Base-by-base conservation (phyloP, 2,888 invertebrate species). In the Drosophila mimetica region DNA sequence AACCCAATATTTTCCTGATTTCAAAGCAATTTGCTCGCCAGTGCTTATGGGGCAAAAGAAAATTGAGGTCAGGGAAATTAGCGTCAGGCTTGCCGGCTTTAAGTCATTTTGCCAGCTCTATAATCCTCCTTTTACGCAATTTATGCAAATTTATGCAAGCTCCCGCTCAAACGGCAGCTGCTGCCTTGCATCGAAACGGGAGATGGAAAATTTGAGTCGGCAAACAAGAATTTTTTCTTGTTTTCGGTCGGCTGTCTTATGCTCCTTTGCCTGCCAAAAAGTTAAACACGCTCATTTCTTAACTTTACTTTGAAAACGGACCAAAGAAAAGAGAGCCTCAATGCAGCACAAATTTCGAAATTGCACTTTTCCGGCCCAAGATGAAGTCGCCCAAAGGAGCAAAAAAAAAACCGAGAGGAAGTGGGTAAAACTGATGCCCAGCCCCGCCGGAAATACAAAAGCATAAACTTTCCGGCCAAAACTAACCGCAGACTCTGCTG, bases 381-480 rank as follows among this genome's bases (percentile, higher is more conserved):
- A 67, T 53, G 58, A 44, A 57, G 52, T 36, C 61, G 46, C 22
- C 16, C 44, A 30, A 16, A 48, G 46, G 32, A 13, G n/a, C 28
- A 13, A 20, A 30, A 47, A 53, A 57, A 28, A 65, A 65, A 32
- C 39, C 30, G 32, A 30, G 50, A 57, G 63, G 44, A 47, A 41
- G 63, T 34, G 42, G 64, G 53, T 22, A 48, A 58, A 74, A 74
- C 54, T 65, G 57, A 54, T 57, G 54, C 76, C 67, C 74, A 76
- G 76, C 66, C 70, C 81, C 71, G 79, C 47, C 87, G 88, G 84
- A 85, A 78, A 85, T 85, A 88, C 84, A 85, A 85, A 81, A 81
- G 88, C 88, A 85, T 86, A 84, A 86, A 85, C 82, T 88, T 85
- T 84, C 88, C 86, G 88, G 86, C 69, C 83, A 70, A 61, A 69